Evolutionary conservation across 2,888 invertebrate genomes (phyloP), one percentile per base, ranked within the genome.

Genomic region (Drosophila austrosaltans): DNA sequence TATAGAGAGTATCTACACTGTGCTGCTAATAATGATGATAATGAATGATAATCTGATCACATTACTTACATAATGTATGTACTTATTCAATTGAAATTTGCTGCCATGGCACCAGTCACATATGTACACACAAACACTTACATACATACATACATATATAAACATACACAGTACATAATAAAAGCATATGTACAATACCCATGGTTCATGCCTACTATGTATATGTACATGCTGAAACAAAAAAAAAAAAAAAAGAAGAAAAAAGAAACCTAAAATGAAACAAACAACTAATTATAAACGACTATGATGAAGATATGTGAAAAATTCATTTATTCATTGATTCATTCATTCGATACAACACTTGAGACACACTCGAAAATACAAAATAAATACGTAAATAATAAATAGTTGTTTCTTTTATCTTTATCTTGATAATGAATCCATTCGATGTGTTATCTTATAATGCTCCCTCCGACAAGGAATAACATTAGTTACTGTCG

Each of bases 281-380:
- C n/a, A 44, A 22, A 42, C 40, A 59, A 59, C 59, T 59, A 59
- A 59, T 28, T 39, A 22, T 57, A 48, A 48, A 48, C 12, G 48
- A 48, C 48, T 57, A 32, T 39, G 39, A 20, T 12, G 56, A 57
- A 32, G 36, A 57, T 57, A 57, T 57, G 56, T 57, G 56, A 30
- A 32, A 39, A 20, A 54, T 28, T 5, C 28, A 53, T 30, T 36
- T 36, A 57, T 28, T 53, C 36, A 36, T 36, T 36, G 8, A 36
- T 57, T 57, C 65, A 77, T 75, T 79, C 69, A 66, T 40, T 67
- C 60, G 64, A 69, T 79, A 75, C 67, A 62, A 80, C 54, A 70
- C 39, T 59, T 71, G 28, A 39, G 39, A 42, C 25, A 60, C 60
- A 63, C 25, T 39, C 72, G 72, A 39, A 39, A 53, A 39, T 22